Percentiles rank a stretch among this genome's conserved stretches.
These are phyloP conservation scores for Cryptoblepharus egeriae DNA, from an alignment of 2,797 vertebrate genomes.

Conservation along the genomic window DNA sequence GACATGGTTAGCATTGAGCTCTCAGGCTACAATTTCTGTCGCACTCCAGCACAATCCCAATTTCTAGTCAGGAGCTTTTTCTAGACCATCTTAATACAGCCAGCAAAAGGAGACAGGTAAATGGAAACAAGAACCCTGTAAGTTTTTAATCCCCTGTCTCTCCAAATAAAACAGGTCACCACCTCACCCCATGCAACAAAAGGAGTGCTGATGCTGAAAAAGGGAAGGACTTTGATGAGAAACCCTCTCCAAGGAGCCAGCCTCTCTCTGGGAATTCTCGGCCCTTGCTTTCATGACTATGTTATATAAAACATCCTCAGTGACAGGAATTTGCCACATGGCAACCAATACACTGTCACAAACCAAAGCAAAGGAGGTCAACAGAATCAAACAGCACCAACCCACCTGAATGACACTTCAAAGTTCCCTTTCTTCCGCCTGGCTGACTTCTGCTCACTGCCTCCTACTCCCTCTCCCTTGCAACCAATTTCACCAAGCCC, in stretches of 20 bases:
- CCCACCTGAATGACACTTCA: slow-evolving; percentile 65
- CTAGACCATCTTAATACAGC: background rate
- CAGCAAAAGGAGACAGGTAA: background rate
- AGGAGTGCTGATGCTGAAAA: background rate
- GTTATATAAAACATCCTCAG: background rate
- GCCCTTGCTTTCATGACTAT: background rate
- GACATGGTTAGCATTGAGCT: no score
- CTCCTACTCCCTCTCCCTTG: slow-evolving; percentile 64
- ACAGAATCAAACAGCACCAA: slow-evolving; percentile 64
- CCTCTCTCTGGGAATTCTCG: background rate
- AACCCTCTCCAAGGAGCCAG: background rate
- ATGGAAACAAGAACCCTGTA: background rate
- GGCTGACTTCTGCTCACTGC: slow-evolving; percentile 28
- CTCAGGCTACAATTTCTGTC: background rate
- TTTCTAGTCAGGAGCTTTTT: background rate
- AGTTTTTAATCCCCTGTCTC: background rate
- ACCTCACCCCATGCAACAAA: background rate
- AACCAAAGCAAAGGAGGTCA: slow-evolving; percentile 44
- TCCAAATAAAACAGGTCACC: no score
- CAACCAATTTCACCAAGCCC: slow-evolving; percentile 59
- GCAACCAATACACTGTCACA: slow-evolving; percentile 26
- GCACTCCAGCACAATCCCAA: background rate
- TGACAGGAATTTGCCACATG: background rate
- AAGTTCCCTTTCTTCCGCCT: slow-evolving; percentile 49
- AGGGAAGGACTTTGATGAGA: background rate